These are phyloP conservation scores for Aphis craccivora DNA, from an alignment of 1,140 invertebrate species.

Conservation along the genomic window DNA sequence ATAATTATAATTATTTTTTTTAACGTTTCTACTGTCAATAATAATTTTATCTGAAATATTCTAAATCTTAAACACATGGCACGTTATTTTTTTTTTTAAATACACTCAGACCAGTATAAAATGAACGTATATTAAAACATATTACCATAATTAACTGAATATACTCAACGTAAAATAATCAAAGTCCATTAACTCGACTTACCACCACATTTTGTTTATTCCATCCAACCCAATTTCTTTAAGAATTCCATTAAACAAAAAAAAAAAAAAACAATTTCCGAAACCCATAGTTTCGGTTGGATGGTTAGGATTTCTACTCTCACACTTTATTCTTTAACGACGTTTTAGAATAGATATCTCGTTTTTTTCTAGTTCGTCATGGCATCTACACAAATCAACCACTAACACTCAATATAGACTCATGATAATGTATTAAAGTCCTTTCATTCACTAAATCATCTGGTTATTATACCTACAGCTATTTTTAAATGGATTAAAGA, in stretches of 20 bases:
- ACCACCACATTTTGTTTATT: conserved; percentile 17
- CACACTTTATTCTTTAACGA: background rate
- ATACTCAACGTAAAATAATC: conserved; percentile 5
- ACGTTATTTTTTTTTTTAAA: background rate
- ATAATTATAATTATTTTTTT: too few relatives aligned
- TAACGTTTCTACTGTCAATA: background rate
- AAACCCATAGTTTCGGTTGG: conserved; percentile 22
- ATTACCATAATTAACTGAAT: conserved; percentile 22
- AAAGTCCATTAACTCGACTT: background rate
- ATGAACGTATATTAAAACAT: background rate
- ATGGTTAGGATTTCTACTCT: background rate
- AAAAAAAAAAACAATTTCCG: background rate
- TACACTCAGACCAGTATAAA: background rate
- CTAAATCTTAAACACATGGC: background rate
- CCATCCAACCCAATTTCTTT: background rate
- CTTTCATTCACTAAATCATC: background rate
- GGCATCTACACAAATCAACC: background rate
- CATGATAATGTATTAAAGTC: background rate
- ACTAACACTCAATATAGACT: background rate
- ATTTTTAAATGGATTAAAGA: background rate
- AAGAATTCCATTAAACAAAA: conserved; percentile 13
- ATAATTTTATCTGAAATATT: conserved; percentile 17
- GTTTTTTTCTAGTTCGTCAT: background rate
- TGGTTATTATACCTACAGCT: background rate
- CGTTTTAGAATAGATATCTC: conserved; percentile 1